These are phyloP conservation scores for Chymomyza amoena DNA, from an alignment of 2,888 invertebrate genomes.

Conservation along the genomic window DNA sequence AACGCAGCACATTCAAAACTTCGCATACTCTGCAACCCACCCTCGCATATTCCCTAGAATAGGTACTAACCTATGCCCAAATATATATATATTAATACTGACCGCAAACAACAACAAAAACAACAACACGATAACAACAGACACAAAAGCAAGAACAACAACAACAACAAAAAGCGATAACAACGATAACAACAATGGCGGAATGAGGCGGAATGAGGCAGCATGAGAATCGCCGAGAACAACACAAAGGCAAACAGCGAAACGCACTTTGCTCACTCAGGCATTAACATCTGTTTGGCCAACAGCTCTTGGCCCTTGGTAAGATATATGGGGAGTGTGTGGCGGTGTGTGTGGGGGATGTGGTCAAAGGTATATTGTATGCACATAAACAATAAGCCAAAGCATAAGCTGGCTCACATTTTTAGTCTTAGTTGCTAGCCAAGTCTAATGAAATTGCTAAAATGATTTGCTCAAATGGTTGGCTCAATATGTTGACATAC, in stretches of 20 bases:
- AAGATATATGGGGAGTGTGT: slow-evolving; percentile 7
- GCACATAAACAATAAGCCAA: neutral
- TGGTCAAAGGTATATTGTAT: neutral
- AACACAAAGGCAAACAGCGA: slow-evolving; percentile 53
- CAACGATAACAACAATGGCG: slow-evolving; percentile 26
- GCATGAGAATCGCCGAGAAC: slow-evolving; percentile 2
- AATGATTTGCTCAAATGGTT: neutral
- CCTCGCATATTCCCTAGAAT: no score
- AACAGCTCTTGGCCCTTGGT: slow-evolving; percentile 9
- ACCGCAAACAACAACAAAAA: slow-evolving; percentile 31
- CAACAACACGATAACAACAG: slow-evolving; percentile 27
- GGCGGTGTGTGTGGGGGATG: neutral
- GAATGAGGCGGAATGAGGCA: slow-evolving; percentile 33
- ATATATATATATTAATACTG: slow-evolving; percentile 53
- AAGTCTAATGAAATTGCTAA: neutral
- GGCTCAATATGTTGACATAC: neutral
- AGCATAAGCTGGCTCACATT: neutral
- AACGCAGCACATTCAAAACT: no score
- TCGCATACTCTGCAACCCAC: no score
- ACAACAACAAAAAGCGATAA: slow-evolving; percentile 17
- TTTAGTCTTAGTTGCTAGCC: neutral
- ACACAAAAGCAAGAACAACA: slow-evolving; percentile 14
- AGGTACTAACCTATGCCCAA: slow-evolving; percentile 16
- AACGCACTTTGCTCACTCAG: slow-evolving; percentile 68
- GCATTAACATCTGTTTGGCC: slow-evolving; percentile 69